Base-by-base conservation (phyloP, 2,888 invertebrate species). In the Aelia acuminata region DNA sequence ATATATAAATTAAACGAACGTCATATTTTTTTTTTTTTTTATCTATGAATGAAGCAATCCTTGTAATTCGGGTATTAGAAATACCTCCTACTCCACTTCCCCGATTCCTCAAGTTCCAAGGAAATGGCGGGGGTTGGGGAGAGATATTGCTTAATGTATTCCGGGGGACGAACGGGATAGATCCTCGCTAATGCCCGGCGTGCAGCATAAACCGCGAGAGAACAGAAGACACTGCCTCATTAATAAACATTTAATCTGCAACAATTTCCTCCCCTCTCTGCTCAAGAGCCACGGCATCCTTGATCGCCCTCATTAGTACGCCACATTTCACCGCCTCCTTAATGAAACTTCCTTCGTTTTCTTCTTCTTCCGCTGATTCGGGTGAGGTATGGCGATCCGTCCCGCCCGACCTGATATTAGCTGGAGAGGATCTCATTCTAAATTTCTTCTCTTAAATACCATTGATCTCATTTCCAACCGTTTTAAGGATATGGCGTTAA, bases 221-320 rank as follows among this genome's bases (percentile, higher is more conserved):
- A 85, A 85, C n/a, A 57, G 84, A 85, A 85, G 85, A 57, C 53
- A 39, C 50, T 50, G 35, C 13, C 85, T 85, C 85, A 85, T 85
- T 85, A 85, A 85, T 85, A 85, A 85, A 85, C 85, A 85, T 85
- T 85, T 85, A 85, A 85, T 85, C 85, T 57, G 18, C 85, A 85
- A 85, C 50, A 85, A 85, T 85, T 85, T 53, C 50, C 85, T n/a
- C 80, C 13, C 47, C 43, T 7, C 43, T 43, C 22, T n/a, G n/a
- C n/a, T n/a, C n/a, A n/a, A n/a, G n/a, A n/a, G n/a, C n/a, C 80
- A 0, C 18, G 80, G 43, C 43, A 1, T 13, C 43, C 80, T 80
- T 80, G 80, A 80, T 47, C 80, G 80, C 80, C n/a, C 80, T 80
- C 80, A 80, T 80, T 80, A 80, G 43, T 80, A 80, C 80, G 80